These are phyloP conservation scores for Rhizoglyphus robini DNA, from an alignment of 1,140 invertebrate species.

Conservation along the genomic window DNA sequence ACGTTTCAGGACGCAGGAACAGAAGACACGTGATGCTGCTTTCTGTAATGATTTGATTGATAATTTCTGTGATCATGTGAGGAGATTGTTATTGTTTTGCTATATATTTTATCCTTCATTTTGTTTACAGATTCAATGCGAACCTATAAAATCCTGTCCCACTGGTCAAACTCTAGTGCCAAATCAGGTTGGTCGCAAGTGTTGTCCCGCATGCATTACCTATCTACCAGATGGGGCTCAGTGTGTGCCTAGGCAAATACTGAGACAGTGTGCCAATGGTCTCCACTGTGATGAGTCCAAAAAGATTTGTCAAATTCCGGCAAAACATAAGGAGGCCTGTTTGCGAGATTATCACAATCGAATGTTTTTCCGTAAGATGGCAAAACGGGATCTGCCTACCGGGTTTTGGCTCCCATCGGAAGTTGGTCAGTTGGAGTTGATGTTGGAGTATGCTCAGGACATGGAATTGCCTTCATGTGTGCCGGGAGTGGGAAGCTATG, in stretches of 20 bases:
- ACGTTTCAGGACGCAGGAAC: not conserved
- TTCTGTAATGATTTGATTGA: not conserved
- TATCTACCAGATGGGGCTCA: not conserved
- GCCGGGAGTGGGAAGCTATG: not conserved
- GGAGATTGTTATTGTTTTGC: too few relatives aligned
- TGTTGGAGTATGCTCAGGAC: not conserved
- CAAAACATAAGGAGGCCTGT: not conserved
- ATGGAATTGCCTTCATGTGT: not conserved
- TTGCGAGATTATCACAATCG: conserved; percentile 1
- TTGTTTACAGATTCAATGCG: too few relatives aligned
- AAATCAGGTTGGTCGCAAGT: not conserved
- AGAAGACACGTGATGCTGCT: not conserved
- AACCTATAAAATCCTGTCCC: not conserved
- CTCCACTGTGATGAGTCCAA: not conserved
- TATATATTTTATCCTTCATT: too few relatives aligned
- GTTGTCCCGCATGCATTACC: not conserved
- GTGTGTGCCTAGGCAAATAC: not conserved
- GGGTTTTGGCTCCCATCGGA: not conserved
- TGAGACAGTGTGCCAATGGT: not conserved
- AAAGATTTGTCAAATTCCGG: not conserved
- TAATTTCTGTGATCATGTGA: conserved; percentile 14
- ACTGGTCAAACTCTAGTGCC: not conserved
- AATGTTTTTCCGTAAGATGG: not conserved
- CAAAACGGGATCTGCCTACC: not conserved
- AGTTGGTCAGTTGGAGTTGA: not conserved